These are phyloP conservation scores for Julus scandinavius DNA, from an alignment of 2,888 invertebrate genomes.

Conservation along the genomic window DNA sequence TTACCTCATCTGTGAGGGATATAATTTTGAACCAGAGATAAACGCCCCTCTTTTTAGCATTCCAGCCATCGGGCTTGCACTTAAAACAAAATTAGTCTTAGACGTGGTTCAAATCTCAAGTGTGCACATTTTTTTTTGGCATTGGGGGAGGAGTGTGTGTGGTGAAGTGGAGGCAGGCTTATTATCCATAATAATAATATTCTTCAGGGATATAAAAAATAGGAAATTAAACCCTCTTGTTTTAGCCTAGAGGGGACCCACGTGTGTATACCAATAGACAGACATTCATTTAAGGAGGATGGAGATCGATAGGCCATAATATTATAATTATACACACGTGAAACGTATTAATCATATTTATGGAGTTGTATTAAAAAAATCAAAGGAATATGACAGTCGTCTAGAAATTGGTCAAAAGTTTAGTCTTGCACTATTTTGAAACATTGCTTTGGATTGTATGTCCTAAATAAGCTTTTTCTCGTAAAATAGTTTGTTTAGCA, in stretches of 20 bases:
- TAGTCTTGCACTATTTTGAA: not conserved
- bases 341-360: not conserved
- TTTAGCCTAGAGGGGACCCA: not conserved
- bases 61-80: not conserved
- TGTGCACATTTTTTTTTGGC: not conserved
- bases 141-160: not conserved
- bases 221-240: not conserved
- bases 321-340: conserved; percentile 1
- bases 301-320: not conserved
- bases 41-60: not conserved
- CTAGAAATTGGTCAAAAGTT: not conserved
- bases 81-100: not conserved
- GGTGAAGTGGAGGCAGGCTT: conserved; percentile 1
- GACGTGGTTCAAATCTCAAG: conserved; percentile 1
- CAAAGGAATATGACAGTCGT: not conserved
- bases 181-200: not conserved
- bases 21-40: not conserved
- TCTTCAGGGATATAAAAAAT: not conserved
- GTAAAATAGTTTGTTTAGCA: no score
- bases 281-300: not conserved
- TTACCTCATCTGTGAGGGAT: not conserved
- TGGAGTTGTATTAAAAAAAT: not conserved
- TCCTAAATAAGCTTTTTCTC: no score
- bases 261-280: not conserved
- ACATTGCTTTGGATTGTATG: no score